A percentile compares a stretch with the other conserved stretches of the same genome.
Evolutionary conservation across 2,888 invertebrate species (phyloP).

Genomic region (Acleris holmiana): DNA sequence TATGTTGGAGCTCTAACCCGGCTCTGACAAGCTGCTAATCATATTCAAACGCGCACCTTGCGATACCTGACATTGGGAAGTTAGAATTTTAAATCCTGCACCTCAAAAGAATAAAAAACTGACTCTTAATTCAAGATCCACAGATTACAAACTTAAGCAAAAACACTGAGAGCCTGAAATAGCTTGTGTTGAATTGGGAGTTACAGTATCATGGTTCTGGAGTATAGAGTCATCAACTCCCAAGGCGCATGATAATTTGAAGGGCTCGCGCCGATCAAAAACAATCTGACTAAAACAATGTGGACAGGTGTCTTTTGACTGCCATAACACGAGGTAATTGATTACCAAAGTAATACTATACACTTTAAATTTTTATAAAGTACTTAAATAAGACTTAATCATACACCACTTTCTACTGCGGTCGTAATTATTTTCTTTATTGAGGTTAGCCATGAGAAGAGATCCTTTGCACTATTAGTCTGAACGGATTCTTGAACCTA

Average conservation of each 20-base stretch:
- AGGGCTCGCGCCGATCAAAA: constrained; percentile 63
- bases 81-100: constrained; percentile 73
- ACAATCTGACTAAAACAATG: constrained; percentile 65
- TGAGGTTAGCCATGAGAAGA: too few species aligned
- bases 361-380: not conserved
- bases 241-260: constrained; percentile 66
- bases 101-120: too few species aligned
- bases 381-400: not conserved
- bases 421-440: too few species aligned
- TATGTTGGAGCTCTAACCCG: constrained; percentile 74
- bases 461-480: too few species aligned
- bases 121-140: too few species aligned
- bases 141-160: too few species aligned
- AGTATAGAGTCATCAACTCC: constrained; percentile 42
- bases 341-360: constrained; percentile 14
- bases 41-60: constrained; percentile 82
- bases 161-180: too few species aligned
- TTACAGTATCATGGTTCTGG: too few species aligned
- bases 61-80: constrained; percentile 66
- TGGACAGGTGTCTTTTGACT: constrained; percentile 51
- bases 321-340: constrained; percentile 22
- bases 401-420: too few species aligned
- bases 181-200: too few species aligned
- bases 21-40: constrained; percentile 84
- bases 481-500: too few species aligned